A percentile compares a stretch with the other conserved stretches of the same genome.
phyloP scores from a whole-genome alignment of 2,113 vertebrate species.

The Cranoglanis bouderius region DNA sequence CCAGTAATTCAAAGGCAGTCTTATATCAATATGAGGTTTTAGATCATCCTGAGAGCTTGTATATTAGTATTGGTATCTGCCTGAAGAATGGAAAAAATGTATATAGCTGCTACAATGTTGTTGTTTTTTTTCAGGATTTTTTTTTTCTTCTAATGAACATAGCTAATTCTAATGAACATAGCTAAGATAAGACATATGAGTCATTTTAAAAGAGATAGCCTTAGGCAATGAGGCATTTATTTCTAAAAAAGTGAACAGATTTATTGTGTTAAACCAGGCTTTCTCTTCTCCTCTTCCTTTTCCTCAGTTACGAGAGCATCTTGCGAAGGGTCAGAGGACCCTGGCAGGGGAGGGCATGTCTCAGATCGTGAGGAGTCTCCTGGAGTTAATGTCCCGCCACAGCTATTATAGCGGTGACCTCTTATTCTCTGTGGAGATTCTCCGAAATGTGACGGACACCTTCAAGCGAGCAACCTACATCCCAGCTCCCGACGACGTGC shows the following conservation, averaged over 20 bases:
- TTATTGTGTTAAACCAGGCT: neutral
- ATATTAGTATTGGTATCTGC: too few relatives aligned
- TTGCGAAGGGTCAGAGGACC: conserved; percentile 98
- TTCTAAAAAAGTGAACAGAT: neutral
- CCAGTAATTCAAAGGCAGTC: too few relatives aligned
- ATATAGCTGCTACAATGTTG: too few relatives aligned
- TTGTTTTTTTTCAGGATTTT: too few relatives aligned
- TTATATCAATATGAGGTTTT: too few relatives aligned
- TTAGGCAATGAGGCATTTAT: neutral
- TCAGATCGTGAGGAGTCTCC: conserved; percentile 93
- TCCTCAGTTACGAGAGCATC: conserved; percentile 92
- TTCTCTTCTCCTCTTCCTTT: neutral
- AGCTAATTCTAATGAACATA: too few relatives aligned
- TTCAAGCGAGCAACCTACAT: conserved; percentile 99
- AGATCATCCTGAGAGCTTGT: too few relatives aligned
- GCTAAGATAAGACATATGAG: neutral
- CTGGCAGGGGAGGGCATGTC: conserved; percentile 98
- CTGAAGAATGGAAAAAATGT: too few relatives aligned
- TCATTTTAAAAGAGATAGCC: neutral
- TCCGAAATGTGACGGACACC: conserved; percentile 99
- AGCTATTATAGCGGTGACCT: conserved; percentile 98
- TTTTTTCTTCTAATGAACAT: too few relatives aligned
- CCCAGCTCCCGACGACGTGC: conserved; percentile 93
- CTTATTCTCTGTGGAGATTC: conserved; percentile 98
- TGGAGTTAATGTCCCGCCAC: conserved; percentile 92